Evolutionary conservation across 1,140 invertebrate species (phyloP).

Genomic region (Tigriopus japonicus): DNA sequence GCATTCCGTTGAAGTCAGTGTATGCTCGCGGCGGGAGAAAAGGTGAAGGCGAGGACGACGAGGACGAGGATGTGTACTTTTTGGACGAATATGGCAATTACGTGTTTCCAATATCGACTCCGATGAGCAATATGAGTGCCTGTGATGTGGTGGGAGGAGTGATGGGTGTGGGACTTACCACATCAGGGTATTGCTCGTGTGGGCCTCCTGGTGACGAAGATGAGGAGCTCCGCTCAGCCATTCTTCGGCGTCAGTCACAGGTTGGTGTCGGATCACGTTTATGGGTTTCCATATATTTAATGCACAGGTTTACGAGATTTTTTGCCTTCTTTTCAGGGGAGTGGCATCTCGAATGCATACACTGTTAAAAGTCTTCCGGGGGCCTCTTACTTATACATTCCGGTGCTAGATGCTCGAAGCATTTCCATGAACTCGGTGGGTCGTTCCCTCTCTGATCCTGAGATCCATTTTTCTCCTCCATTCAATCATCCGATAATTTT

Average conservation of each 20-base stretch:
- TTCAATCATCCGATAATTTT: not conserved
- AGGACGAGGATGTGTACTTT: conserved; percentile 9
- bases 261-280: no score
- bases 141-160: not conserved
- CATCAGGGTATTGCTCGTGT: no score
- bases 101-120: conserved; percentile 9
- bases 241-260: no score
- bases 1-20: not conserved
- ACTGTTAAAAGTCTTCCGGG: conserved; percentile 14
- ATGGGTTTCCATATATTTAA: no score
- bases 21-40: not conserved
- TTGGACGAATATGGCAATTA: conserved; percentile 14
- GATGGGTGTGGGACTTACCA: no score
- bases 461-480: conserved; percentile 11
- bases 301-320: not conserved
- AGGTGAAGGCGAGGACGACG: not conserved
- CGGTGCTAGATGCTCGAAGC: not conserved
- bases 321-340: not conserved
- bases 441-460: conserved; percentile 10
- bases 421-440: not conserved
- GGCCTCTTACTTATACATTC: conserved; percentile 12
- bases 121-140: not conserved
- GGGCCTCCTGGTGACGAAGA: no score
- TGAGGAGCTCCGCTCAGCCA: no score
- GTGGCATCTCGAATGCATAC: conserved; percentile 7